Percentiles rank a stretch among this genome's conserved stretches.
Evolutionary conservation across 2,797 vertebrate genomes (phyloP).

Genomic region (Lagodon rhomboides): DNA sequence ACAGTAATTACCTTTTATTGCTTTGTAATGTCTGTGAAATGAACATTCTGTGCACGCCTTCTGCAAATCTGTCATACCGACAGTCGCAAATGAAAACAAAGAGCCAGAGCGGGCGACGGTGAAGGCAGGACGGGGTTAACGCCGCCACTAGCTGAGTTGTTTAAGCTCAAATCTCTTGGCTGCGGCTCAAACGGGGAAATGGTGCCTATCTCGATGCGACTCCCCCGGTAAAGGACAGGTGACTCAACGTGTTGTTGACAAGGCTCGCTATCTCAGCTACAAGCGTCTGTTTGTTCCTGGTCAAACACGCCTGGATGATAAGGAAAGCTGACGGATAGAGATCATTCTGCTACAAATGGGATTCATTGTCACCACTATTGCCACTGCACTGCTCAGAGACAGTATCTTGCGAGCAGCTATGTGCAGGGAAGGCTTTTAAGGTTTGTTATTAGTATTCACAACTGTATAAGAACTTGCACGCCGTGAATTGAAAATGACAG

Average conservation of each 20-base stretch:
- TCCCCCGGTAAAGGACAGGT: constrained; percentile 62
- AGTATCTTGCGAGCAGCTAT: no score
- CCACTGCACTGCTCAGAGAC: constrained; percentile 10
- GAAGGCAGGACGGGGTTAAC: constrained; percentile 47
- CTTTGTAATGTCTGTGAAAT: not conserved
- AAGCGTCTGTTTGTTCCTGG: constrained; percentile 56
- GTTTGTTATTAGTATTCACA: constrained; percentile 13
- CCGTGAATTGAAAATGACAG: constrained; percentile 13
- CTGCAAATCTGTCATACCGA: not conserved
- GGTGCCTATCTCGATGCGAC: constrained; percentile 55
- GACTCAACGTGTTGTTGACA: constrained; percentile 62
- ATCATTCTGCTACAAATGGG: constrained; percentile 49
- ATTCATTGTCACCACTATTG: constrained; percentile 32
- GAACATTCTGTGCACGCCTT: not conserved
- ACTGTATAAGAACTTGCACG: not conserved
- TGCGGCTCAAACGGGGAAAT: constrained; percentile 41
- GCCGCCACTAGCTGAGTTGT: constrained; percentile 10
- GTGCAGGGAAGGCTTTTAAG: constrained; percentile 16
- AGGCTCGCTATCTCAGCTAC: constrained; percentile 57
- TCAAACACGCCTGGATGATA: constrained; percentile 71
- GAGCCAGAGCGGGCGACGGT: constrained; percentile 7
- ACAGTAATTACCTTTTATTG: not conserved
- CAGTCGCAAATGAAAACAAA: not conserved
- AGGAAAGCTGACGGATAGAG: constrained; percentile 61
- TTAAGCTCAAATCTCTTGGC: constrained; percentile 57